Percentiles rank a stretch among this genome's conserved stretches.
These are phyloP conservation scores for Sylvilagus floridanus DNA, from an alignment of 2,797 vertebrate species.

Conservation along the genomic window DNA sequence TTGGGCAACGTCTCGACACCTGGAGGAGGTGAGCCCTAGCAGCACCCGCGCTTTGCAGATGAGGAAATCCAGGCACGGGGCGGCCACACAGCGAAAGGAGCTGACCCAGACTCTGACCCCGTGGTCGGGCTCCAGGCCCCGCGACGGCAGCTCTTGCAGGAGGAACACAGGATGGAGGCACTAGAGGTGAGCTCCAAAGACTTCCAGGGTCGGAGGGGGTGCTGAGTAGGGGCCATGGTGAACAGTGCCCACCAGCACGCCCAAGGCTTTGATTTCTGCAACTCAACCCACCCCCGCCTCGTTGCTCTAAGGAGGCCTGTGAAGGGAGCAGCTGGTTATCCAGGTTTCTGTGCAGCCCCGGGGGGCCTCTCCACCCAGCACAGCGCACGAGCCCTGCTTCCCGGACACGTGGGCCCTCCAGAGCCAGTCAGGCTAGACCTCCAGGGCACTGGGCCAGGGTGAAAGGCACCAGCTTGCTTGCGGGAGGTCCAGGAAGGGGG, in stretches of 20 bases:
- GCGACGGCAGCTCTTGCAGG: not conserved
- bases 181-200: not conserved
- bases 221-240: not conserved
- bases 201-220: not conserved
- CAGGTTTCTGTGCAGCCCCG: too few relatives aligned
- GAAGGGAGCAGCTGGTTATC: too few relatives aligned
- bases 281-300: too few relatives aligned
- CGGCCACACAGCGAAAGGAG: not conserved
- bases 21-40: not conserved
- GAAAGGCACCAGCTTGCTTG: not conserved
- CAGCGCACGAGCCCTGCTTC: not conserved
- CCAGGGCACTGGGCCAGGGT: too few relatives aligned
- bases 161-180: not conserved
- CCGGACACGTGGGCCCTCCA: too few relatives aligned
- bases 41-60: not conserved
- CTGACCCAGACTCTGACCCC: not conserved
- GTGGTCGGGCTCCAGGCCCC: too few relatives aligned
- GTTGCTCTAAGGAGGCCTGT: too few relatives aligned
- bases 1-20: not conserved
- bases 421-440: not conserved
- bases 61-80: not conserved
- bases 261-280: too few relatives aligned
- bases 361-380: fast-evolving
- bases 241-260: too few relatives aligned
- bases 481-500: not conserved